These are phyloP conservation scores for Oeneis ivallda DNA, from an alignment of 2,888 invertebrate species.

Conservation along the genomic window DNA sequence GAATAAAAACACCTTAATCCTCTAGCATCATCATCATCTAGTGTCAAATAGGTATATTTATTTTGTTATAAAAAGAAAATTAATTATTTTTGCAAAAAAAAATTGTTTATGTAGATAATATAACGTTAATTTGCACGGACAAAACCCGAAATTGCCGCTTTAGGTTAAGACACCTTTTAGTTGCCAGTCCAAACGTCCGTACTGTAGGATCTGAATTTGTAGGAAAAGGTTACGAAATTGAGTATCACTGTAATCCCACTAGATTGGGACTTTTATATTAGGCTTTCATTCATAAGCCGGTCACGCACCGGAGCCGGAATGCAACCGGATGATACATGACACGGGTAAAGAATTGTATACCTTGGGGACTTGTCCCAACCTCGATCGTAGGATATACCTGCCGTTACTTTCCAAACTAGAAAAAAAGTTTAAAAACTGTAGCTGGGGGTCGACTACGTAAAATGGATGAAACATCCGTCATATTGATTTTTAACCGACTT, in stretches of 20 bases:
- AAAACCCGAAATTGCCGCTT: no score
- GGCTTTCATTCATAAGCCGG: constrained; percentile 9
- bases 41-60: no score
- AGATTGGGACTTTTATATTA: not conserved
- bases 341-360: constrained; percentile 11
- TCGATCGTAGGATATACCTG: not conserved
- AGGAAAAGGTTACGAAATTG: not conserved
- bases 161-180: no score
- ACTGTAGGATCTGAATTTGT: not conserved
- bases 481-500: no score
- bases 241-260: constrained; percentile 5
- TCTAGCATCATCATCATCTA: no score
- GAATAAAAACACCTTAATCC: no score
- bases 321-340: constrained; percentile 10
- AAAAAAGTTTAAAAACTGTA: not conserved
- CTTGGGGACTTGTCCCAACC: constrained; percentile 10
- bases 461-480: no score
- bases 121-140: no score
- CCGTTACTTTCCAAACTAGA: not conserved
- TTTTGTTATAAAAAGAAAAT: no score
- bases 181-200: no score
- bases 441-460: not conserved
- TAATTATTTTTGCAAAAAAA: no score
- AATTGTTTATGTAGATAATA: no score
- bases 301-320: not conserved